Evolutionary conservation across 2,888 invertebrate genomes (phyloP).

Genomic region (Heliconius sara): DNA sequence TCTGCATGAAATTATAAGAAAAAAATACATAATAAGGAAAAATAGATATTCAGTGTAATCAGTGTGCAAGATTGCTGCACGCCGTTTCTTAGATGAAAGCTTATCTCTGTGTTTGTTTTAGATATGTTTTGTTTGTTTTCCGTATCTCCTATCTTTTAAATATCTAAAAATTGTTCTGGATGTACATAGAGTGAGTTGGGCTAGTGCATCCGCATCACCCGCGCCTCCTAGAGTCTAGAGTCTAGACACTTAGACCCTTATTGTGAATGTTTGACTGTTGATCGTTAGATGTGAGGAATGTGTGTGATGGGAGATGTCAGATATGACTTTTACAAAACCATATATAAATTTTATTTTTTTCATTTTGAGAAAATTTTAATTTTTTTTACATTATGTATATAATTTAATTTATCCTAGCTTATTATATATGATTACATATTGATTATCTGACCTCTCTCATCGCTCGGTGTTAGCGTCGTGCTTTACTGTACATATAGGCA

Average conservation of each 20-base stretch:
- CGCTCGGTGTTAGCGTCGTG: constrained; percentile 40
- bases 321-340: neutral
- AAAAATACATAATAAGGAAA: neutral
- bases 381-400: neutral
- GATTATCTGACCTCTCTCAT: constrained; percentile 46
- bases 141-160: constrained; percentile 47
- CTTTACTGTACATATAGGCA: constrained; percentile 7
- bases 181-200: constrained; percentile 68
- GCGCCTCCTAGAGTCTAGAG: constrained; percentile 57
- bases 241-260: constrained; percentile 55
- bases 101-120: constrained; percentile 38
- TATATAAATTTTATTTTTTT: no score
- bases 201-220: constrained; percentile 75
- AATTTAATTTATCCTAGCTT: neutral
- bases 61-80: constrained; percentile 33
- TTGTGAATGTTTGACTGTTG: constrained; percentile 61
- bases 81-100: constrained; percentile 41
- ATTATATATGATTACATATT: neutral
- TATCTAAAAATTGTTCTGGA: constrained; percentile 79
- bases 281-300: constrained; percentile 46
- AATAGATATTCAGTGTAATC: constrained; percentile 22
- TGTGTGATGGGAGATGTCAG: constrained; percentile 46
- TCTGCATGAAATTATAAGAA: neutral
- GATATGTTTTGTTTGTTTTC: constrained; percentile 40
- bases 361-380: no score